phyloP scores from a whole-genome alignment of 2,797 vertebrate species.

The Decapterus maruadsi region DNA sequence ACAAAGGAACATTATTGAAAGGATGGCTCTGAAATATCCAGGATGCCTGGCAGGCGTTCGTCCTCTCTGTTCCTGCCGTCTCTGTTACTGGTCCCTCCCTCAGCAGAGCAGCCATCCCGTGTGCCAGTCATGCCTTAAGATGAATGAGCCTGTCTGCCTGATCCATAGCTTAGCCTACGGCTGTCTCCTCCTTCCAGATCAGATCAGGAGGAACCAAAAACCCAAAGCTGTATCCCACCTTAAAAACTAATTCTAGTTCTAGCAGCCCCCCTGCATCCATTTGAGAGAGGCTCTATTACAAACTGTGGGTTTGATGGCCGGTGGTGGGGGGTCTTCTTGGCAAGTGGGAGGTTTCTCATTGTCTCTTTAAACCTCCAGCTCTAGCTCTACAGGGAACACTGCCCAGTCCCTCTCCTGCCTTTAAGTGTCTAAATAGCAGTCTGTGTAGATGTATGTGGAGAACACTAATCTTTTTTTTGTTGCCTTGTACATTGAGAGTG shows the following conservation, averaged over 20 bases:
- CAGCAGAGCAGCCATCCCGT: slow-evolving; percentile 33
- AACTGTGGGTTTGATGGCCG: slow-evolving; percentile 26
- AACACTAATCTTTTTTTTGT: not conserved
- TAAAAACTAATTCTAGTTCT: slow-evolving; percentile 34
- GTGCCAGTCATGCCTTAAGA: slow-evolving; percentile 58
- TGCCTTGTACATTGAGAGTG: not conserved
- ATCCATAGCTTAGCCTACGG: slow-evolving; percentile 29
- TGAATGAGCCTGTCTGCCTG: slow-evolving; percentile 28
- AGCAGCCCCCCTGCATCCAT: slow-evolving; percentile 19
- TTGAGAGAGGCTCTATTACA: slow-evolving; percentile 33
- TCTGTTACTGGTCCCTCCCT: slow-evolving; percentile 16
- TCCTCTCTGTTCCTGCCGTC: slow-evolving; percentile 30
- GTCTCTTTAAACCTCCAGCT: slow-evolving; percentile 26
- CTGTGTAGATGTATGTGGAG: not conserved
- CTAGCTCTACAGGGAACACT: not conserved
- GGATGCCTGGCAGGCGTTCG: slow-evolving; percentile 39
- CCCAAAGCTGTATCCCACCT: slow-evolving; percentile 47
- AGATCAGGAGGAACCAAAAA: slow-evolving; percentile 55
- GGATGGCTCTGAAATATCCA: slow-evolving; percentile 41
- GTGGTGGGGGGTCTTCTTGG: slow-evolving; percentile 11
- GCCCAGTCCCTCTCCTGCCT: not conserved
- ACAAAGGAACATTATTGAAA: slow-evolving; percentile 14
- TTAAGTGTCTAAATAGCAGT: slow-evolving; percentile 6
- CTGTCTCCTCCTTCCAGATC: slow-evolving; percentile 47
- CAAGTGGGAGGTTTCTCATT: not conserved